phyloP scores from a whole-genome alignment of 2,888 invertebrate species.

The Stenchaetothrips biformis region DNA sequence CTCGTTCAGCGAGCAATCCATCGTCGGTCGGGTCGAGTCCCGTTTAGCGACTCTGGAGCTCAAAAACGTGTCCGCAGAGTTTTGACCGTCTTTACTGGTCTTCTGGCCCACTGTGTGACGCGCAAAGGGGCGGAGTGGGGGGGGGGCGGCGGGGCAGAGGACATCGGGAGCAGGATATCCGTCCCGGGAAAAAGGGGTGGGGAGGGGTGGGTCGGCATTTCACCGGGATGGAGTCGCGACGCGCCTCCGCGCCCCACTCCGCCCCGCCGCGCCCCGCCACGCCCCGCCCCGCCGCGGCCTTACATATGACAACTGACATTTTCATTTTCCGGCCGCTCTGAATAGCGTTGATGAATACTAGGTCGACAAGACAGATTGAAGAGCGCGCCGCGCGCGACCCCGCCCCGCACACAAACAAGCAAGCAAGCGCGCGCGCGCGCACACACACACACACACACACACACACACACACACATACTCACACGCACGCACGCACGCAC shows the following conservation, averaged over 20 bases:
- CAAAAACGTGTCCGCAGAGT: no score
- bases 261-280: not conserved
- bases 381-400: not conserved
- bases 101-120: no score
- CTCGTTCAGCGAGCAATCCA: no score
- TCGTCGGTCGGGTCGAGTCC: no score
- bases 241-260: not conserved
- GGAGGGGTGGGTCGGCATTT: not conserved
- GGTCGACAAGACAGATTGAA: conserved; percentile 18
- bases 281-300: not conserved
- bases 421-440: not conserved
- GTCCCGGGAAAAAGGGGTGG: not conserved
- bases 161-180: not conserved
- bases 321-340: conserved; percentile 17
- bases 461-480: not conserved
- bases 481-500: no score
- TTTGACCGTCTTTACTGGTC: no score
- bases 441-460: no score
- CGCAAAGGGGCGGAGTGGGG: no score
- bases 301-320: conserved; percentile 16
- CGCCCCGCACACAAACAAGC: not conserved
- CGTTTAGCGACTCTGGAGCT: no score
- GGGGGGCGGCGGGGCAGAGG: no score
- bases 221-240: not conserved
- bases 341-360: conserved; percentile 15